A percentile compares a stretch with the other conserved stretches of the same genome.
These are phyloP conservation scores for Erythrolamprus reginae DNA, from an alignment of 2,113 vertebrate genomes.

Conservation along the genomic window DNA sequence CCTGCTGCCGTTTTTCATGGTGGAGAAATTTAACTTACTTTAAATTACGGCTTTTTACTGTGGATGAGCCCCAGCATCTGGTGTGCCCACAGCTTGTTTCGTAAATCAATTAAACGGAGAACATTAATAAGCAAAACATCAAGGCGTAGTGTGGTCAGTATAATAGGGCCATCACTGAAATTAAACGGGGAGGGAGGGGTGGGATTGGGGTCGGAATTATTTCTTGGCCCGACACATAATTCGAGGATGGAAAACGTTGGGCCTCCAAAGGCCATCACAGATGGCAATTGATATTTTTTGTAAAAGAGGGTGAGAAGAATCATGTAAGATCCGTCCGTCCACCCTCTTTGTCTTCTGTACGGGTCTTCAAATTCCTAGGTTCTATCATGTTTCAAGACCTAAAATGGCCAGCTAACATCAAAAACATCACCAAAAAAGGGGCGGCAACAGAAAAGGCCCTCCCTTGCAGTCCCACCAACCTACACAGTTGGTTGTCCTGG, in stretches of 20 bases:
- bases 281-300: background rate
- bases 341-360: background rate
- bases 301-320: background rate
- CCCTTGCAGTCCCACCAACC: too few relatives aligned
- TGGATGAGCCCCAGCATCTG: background rate
- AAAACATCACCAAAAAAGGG: too few relatives aligned
- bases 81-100: background rate
- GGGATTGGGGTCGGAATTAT: background rate
- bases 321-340: background rate
- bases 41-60: background rate
- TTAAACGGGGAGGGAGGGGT: background rate
- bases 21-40: background rate
- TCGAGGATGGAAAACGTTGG: background rate
- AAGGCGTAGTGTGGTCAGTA: background rate
- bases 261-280: background rate
- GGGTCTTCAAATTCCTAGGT: too few relatives aligned
- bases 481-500: too few relatives aligned
- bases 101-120: background rate
- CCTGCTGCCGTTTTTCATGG: background rate
- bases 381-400: too few relatives aligned
- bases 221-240: background rate
- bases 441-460: too few relatives aligned
- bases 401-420: too few relatives aligned
- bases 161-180: background rate
- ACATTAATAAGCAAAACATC: background rate